A percentile compares a stretch with the other conserved stretches of the same genome.
These are phyloP conservation scores for Anableps anableps DNA, from an alignment of 2,797 vertebrate genomes.

Conservation along the genomic window DNA sequence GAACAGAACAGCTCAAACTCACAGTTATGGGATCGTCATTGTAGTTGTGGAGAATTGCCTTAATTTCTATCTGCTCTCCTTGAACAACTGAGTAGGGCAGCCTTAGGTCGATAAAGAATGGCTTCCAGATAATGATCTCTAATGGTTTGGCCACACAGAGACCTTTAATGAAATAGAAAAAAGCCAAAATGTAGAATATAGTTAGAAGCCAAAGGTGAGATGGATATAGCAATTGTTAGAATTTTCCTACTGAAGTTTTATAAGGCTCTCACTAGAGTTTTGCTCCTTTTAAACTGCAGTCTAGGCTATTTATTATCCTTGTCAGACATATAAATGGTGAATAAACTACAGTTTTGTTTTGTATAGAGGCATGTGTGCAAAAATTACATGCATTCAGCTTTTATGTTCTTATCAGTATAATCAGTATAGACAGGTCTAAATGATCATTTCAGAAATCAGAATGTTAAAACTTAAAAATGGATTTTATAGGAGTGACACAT, in stretches of 20 bases:
- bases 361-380: background rate
- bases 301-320: background rate
- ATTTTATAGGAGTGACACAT: background rate
- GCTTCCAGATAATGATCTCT: slow-evolving; percentile 82
- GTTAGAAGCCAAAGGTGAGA: background rate
- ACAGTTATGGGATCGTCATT: slow-evolving; percentile 35
- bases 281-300: background rate
- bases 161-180: slow-evolving; percentile 67
- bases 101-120: slow-evolving; percentile 88
- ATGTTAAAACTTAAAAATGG: background rate
- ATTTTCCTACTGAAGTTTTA: background rate
- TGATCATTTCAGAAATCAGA: background rate
- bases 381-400: background rate
- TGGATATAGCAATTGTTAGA: background rate
- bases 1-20: slow-evolving; percentile 18
- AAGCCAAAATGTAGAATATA: background rate
- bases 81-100: slow-evolving; percentile 89
- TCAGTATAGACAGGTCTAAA: background rate
- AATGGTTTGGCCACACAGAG: slow-evolving; percentile 87
- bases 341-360: background rate
- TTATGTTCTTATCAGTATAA: background rate
- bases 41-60: slow-evolving; percentile 89
- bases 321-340: background rate
- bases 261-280: background rate
- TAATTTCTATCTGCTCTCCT: slow-evolving; percentile 90